Base-by-base conservation (phyloP, 1,140 invertebrate species). In the Drosophila sucinea region DNA sequence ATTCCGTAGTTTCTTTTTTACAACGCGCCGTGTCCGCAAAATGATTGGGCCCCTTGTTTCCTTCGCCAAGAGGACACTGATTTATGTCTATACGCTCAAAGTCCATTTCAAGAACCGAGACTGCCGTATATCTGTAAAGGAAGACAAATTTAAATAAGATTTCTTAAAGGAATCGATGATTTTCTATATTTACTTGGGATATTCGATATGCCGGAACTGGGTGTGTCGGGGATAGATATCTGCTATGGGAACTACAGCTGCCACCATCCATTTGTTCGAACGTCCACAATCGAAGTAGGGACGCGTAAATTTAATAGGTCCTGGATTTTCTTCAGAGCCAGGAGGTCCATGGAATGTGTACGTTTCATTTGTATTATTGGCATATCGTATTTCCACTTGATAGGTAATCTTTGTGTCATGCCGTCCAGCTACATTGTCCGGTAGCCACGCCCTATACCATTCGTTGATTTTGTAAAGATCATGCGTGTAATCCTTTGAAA, bases 81-180 rank as follows among this genome's bases (percentile, higher is more conserved):
- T 99, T 99, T 92, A 99, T 98, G 92, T 99, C 98, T 93, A 99
- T 97, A 84, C 98, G 94, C 73, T 99, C 98, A 93, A 98, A 98
- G 91, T 99, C 98, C 94, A 99, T 97, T 94, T 99, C 98, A 91
- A 99, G 94, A 0, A 99, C 97, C 0, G 97, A 95, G 56, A 96
- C 96, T 29, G 97, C 98, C 1, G 98, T 98, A 90, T 99, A 98
- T 77, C 97, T 98, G 30, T 10, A 72, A 93, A 91, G 57, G 2
- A 38, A 11, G 3, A 11, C 1, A 2, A 38, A 3, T 55, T 41
- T 5, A 17, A 1, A 1, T 0, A 6, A 8, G 44, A 79, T 64
- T 63, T 8, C 2, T 11, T 35, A 1, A 29, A 33, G 2, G 3
- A 1, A 29, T 25, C 17, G 61, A 5, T 0, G 1, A n/a, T 47